Evolutionary conservation across 2,888 invertebrate species (phyloP).

Genomic region (Thysanoteuthis rhombus): DNA sequence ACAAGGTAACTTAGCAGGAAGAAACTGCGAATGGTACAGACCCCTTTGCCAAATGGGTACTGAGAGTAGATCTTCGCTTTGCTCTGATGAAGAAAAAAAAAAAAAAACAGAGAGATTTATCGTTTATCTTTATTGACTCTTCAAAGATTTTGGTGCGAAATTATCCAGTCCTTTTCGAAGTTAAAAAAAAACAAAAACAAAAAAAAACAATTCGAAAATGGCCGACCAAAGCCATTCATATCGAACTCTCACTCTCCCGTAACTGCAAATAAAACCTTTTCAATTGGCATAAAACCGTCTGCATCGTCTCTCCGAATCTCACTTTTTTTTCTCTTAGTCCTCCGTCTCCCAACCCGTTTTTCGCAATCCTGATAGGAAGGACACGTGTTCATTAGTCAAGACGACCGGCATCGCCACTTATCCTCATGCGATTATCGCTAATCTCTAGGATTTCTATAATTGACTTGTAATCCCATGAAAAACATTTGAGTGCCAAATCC

Average conservation of each 20-base stretch:
- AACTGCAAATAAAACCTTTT: neutral
- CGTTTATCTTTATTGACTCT: neutral
- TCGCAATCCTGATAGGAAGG: neutral
- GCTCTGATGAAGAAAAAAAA: too few relatives aligned
- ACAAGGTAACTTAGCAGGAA: too few relatives aligned
- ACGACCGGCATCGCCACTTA: neutral
- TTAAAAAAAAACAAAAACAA: too few relatives aligned
- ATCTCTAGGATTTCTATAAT: neutral
- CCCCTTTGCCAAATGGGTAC: too few relatives aligned
- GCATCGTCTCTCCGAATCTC: neutral
- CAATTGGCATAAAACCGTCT: neutral
- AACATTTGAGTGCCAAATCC: neutral
- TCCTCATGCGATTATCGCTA: neutral
- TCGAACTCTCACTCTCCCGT: neutral
- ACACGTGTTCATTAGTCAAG: neutral
- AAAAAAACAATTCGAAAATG: neutral
- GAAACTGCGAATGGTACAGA: too few relatives aligned
- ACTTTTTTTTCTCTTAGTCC: neutral
- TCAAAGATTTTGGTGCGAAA: neutral
- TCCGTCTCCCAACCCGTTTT: neutral
- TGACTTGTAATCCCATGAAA: slow-evolving; percentile 12
- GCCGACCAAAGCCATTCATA: neutral
- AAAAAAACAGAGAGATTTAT: neutral
- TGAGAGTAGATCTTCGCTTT: too few relatives aligned
- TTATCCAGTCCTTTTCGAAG: neutral